Evolutionary conservation across 2,888 invertebrate genomes (phyloP).

Genomic region (Xestia ashworthii): DNA sequence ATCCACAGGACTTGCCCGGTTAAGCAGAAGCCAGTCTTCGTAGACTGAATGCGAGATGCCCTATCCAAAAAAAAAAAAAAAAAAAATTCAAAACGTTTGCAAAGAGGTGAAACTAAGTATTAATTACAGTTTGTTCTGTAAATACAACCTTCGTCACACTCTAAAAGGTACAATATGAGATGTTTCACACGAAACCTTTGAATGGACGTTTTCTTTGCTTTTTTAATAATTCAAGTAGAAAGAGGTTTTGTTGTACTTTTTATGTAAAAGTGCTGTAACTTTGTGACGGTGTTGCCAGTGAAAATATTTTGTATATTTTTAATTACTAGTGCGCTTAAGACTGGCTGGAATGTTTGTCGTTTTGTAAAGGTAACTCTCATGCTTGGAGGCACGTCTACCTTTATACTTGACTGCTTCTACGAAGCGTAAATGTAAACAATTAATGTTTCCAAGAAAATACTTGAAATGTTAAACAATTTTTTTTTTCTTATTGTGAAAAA

Average conservation of each 20-base stretch:
- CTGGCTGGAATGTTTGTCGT: conserved; percentile 1
- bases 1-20: too few relatives aligned
- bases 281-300: conserved; percentile 5
- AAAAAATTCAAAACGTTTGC: conserved; percentile 16
- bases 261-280: conserved; percentile 24
- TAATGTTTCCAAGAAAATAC: background rate
- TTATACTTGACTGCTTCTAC: background rate
- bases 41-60: too few relatives aligned
- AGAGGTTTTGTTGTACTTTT: conserved; percentile 21
- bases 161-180: conserved; percentile 45
- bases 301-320: conserved; percentile 34
- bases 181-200: conserved; percentile 44
- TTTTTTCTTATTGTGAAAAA: background rate
- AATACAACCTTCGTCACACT: conserved; percentile 59
- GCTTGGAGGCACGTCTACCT: background rate
- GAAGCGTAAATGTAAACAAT: background rate
- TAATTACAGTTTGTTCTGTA: conserved; percentile 64
- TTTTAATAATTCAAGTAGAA: conserved; percentile 46
- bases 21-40: too few relatives aligned
- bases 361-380: background rate
- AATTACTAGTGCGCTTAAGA: conserved; percentile 28
- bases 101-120: conserved; percentile 67
- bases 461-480: background rate
- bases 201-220: conserved; percentile 31
- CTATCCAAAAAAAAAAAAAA: too few relatives aligned